phyloP scores from a whole-genome alignment of 2,113 vertebrate species.

The Calidris pugnax region DNA sequence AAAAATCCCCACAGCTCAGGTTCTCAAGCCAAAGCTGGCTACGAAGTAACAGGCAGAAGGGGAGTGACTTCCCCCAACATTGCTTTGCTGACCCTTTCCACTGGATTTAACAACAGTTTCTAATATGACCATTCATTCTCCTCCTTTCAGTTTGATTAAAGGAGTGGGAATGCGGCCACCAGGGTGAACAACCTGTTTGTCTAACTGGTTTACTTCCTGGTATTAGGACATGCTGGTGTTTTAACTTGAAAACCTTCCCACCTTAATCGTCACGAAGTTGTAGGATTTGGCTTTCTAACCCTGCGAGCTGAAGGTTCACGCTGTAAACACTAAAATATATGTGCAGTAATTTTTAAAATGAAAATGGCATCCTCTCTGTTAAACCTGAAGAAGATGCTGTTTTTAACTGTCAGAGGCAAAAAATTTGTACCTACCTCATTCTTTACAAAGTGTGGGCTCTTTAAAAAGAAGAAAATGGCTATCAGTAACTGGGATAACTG shows the following conservation, averaged over 20 bases:
- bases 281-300: not conserved
- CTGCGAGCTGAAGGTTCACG: not conserved
- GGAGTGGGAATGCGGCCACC: not conserved
- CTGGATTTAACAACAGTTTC: not conserved
- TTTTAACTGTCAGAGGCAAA: not conserved
- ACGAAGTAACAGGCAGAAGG: not conserved
- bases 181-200: not conserved
- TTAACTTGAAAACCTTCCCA: not conserved
- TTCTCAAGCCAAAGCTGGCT: not conserved
- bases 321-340: not conserved
- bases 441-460: not conserved
- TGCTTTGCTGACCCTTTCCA: not conserved
- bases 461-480: not conserved
- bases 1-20: not conserved
- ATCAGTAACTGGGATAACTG: slow-evolving; percentile 2
- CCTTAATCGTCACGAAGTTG: not conserved
- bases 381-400: not conserved
- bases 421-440: not conserved
- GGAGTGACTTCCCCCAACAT: not conserved
- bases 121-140: not conserved
- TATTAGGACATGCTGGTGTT: not conserved
- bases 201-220: not conserved
- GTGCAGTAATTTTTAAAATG: not conserved
- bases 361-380: not conserved
- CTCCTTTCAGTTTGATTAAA: not conserved